These are phyloP conservation scores for Cyaniris semiargus DNA, from an alignment of 2,888 invertebrate genomes.

Conservation along the genomic window DNA sequence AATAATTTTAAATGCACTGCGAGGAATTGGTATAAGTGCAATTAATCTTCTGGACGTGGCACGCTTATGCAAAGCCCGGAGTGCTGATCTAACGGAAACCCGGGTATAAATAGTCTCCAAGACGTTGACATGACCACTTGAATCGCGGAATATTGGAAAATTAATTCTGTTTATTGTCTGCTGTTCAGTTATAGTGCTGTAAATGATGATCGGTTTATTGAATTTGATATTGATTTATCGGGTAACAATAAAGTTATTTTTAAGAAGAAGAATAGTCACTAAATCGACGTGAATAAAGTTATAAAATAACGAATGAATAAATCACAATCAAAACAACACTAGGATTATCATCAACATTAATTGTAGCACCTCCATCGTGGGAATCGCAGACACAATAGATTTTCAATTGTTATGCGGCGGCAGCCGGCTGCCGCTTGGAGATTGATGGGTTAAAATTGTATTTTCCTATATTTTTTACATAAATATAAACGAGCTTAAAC, in stretches of 20 bases:
- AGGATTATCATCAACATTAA: neutral
- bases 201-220: neutral
- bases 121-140: constrained; percentile 29
- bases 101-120: constrained; percentile 14
- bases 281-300: neutral
- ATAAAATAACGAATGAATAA: neutral
- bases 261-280: no score
- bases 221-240: neutral
- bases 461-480: neutral
- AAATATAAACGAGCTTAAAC: neutral
- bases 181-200: neutral
- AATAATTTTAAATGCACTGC: constrained; percentile 55
- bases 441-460: neutral
- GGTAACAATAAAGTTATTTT: neutral
- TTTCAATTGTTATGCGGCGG: no score
- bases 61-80: constrained; percentile 37
- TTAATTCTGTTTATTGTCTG: constrained; percentile 7
- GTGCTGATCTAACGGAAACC: constrained; percentile 29
- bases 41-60: constrained; percentile 54
- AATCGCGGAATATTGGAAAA: constrained; percentile 26
- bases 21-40: constrained; percentile 53
- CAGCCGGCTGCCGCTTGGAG: no score
- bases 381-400: no score
- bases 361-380: no score
- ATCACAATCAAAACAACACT: neutral